Conservation (phyloP, 1,140 invertebrate genomes). For the Stegodyphus mimosarum region DNA sequence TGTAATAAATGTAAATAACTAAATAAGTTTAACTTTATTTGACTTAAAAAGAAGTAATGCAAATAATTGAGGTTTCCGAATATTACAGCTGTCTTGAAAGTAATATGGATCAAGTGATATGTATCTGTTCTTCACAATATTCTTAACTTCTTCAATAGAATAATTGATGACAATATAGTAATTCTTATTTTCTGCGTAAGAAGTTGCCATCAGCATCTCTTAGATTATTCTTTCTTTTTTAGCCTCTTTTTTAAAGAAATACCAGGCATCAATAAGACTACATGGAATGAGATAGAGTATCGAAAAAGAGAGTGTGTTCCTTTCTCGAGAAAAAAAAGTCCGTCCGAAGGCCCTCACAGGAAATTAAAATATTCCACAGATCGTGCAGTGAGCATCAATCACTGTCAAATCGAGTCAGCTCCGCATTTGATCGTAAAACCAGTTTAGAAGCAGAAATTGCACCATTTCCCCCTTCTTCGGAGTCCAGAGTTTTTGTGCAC, state of each 20-base stretch:
- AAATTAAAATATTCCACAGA: constrained; percentile 59
- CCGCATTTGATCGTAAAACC: constrained; percentile 40
- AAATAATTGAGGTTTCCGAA: too few species aligned
- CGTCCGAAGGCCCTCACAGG: constrained; percentile 14
- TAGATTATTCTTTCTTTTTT: too few species aligned
- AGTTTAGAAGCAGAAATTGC: constrained; percentile 43
- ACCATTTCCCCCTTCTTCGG: not conserved
- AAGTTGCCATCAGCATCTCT: too few species aligned
- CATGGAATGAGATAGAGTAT: not conserved
- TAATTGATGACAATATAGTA: too few species aligned
- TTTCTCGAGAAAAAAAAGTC: not conserved
- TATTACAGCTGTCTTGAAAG: too few species aligned
- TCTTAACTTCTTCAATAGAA: too few species aligned
- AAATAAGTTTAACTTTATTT: too few species aligned
- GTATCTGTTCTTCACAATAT: too few species aligned
- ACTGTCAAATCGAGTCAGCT: constrained; percentile 52
- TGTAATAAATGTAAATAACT: too few species aligned
- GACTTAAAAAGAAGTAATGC: too few species aligned
- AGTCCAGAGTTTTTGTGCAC: not conserved
- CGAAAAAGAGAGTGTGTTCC: not conserved
- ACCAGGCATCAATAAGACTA: constrained; percentile 1
- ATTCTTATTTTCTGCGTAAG: too few species aligned
- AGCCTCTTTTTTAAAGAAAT: not conserved
- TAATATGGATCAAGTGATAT: too few species aligned
- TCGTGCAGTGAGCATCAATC: constrained; percentile 49